Evolutionary conservation across 2,797 vertebrate genomes (phyloP).

Genomic region (Aldrovandia affinis): DNA sequence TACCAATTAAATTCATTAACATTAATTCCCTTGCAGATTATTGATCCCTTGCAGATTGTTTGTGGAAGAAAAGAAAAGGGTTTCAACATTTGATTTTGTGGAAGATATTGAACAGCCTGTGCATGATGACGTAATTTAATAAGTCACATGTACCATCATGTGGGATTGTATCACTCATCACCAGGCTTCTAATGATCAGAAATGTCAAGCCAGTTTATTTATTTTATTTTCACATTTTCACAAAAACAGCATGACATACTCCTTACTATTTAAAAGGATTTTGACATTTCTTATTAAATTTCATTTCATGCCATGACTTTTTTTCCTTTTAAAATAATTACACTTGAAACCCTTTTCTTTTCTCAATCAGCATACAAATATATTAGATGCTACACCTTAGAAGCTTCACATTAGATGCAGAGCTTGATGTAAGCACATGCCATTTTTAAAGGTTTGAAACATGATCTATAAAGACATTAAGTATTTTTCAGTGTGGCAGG

Average conservation of each 20-base stretch:
- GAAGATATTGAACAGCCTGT: neutral
- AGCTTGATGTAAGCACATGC: too few species aligned
- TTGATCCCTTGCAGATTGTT: constrained; percentile 14
- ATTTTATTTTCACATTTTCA: neutral
- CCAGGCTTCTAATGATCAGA: neutral
- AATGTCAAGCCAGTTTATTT: neutral
- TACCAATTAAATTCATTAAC: constrained; percentile 27
- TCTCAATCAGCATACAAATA: too few species aligned
- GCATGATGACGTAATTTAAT: neutral
- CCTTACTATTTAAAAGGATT: neutral
- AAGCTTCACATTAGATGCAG: too few species aligned
- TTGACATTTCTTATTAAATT: neutral
- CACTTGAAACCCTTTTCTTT: too few species aligned
- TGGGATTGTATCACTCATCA: neutral
- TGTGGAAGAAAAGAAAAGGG: too few species aligned
- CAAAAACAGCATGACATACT: neutral
- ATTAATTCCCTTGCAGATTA: neutral
- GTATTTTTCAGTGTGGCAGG: too few species aligned
- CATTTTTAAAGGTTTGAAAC: too few species aligned
- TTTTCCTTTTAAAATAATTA: too few species aligned
- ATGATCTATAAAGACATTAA: too few species aligned
- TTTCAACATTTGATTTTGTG: neutral
- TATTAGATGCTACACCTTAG: too few species aligned
- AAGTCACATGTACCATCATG: neutral
- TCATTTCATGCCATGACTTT: too few species aligned